Base-by-base conservation (phyloP, 2,797 vertebrate species). In the Heterohyrax brucei region DNA sequence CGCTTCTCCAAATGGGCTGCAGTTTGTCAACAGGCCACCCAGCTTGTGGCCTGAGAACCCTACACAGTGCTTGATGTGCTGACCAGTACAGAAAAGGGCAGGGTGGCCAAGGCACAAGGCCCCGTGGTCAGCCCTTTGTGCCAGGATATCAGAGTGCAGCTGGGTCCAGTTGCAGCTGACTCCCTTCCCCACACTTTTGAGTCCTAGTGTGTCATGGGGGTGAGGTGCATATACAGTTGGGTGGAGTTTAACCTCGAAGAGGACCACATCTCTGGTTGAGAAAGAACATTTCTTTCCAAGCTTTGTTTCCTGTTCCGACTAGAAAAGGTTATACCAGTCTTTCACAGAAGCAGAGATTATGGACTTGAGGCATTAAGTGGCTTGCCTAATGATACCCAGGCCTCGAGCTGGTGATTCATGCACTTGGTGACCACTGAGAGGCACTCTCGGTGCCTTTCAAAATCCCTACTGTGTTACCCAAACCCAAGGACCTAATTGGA, bases 131-230 rank as follows among this genome's bases (percentile, higher is more conserved):
- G 91, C 87, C 75, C 53, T 8, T 2, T 39, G 80, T 79, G 95
- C 96, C 95, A 93, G 44, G 76, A 93, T 48, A 80, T 70, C 68
- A 0, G 9, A 6, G 10, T 81, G 53, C 94, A 88, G 92, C 93
- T 59, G 93, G 90, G 66, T 82, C 81, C 68, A 0, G 28, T 83
- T n/a, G 62, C 26, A 78, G 82, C 79, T 73, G 70, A 82, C 9
- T 90, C 94, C 77, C 75, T 87, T 85, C 97, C 66, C 19, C 72
- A 61, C 82, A 75, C 82, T 93, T 84, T 93, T 44, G 59, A 39
- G 78, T 92, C 56, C 87, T 53, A 21, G 33, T 81, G 87, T 85
- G 89, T 75, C 10, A 3, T 0, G 13, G 61, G 39, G 19, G 48
- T 46, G 56, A 78, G 77, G n/a, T 26, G 5, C 1, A 0, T 8